A percentile compares a stretch with the other conserved stretches of the same genome.
Evolutionary conservation across 1,140 invertebrate genomes (phyloP).

Genomic region (Zaprionus ghesquierei): DNA sequence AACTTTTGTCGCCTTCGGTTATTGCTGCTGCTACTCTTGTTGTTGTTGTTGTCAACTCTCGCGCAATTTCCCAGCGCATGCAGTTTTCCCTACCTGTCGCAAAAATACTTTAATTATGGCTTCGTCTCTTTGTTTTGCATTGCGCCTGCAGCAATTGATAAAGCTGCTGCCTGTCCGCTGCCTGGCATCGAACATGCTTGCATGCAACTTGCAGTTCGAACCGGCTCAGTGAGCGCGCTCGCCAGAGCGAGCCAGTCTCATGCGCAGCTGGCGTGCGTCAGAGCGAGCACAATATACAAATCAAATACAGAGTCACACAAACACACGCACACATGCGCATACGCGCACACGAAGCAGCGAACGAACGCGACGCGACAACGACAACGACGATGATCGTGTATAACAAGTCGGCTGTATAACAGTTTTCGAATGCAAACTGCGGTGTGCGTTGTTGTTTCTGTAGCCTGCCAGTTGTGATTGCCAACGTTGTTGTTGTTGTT

Average conservation of each 20-base stretch:
- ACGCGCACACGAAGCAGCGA: slow-evolving; percentile 11
- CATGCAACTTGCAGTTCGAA: slow-evolving; percentile 50
- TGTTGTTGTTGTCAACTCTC: slow-evolving; percentile 8
- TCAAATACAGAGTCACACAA: slow-evolving; percentile 32
- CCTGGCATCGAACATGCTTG: slow-evolving; percentile 42
- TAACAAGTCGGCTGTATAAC: slow-evolving; percentile 66
- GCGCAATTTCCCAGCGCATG: slow-evolving; percentile 73
- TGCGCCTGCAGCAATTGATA: slow-evolving; percentile 35
- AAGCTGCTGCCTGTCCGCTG: slow-evolving; percentile 13
- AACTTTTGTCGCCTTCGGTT: slow-evolving; percentile 62
- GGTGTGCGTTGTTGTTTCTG: slow-evolving; percentile 18
- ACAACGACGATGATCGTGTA: slow-evolving; percentile 43
- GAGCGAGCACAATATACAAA: slow-evolving; percentile 71
- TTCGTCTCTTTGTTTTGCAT: slow-evolving; percentile 35
- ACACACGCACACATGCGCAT: neutral
- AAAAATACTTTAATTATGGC: slow-evolving; percentile 59
- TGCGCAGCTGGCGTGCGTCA: neutral
- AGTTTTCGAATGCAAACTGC: slow-evolving; percentile 63
- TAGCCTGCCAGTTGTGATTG: slow-evolving; percentile 1
- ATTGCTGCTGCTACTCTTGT: slow-evolving; percentile 10
- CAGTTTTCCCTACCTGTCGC: slow-evolving; percentile 24
- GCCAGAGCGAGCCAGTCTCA: slow-evolving; percentile 15
- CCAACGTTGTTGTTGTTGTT: slow-evolving; percentile 42
- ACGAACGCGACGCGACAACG: neutral
- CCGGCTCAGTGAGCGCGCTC: neutral